These are phyloP conservation scores for Rhorus exstirpatorius DNA, from an alignment of 2,888 invertebrate species.

Conservation along the genomic window DNA sequence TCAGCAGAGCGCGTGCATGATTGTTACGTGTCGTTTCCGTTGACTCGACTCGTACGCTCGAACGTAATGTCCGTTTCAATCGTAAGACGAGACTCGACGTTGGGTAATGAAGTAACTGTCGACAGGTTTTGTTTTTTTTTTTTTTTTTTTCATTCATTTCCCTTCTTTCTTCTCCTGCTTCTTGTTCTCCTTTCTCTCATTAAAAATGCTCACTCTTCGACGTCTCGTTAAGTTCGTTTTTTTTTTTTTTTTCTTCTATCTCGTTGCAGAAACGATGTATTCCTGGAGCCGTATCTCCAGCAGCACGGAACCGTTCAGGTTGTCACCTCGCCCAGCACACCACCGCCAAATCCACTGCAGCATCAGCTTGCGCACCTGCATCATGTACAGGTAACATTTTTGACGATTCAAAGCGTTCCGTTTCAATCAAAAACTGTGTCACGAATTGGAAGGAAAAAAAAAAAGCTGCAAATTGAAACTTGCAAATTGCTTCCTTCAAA, in stretches of 20 bases:
- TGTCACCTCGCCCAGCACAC: constrained; percentile 84
- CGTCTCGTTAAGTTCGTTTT: neutral
- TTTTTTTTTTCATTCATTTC: constrained; percentile 3
- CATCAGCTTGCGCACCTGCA: constrained; percentile 88
- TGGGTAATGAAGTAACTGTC: constrained; percentile 49
- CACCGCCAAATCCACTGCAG: constrained; percentile 84
- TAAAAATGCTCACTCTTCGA: constrained; percentile 7
- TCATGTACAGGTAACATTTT: constrained; percentile 84
- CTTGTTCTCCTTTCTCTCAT: constrained; percentile 20
- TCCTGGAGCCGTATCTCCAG: constrained; percentile 92
- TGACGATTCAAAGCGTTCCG: no score
- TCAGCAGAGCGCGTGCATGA: neutral
- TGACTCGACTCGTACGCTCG: constrained; percentile 8
- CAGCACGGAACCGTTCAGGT: constrained; percentile 84
- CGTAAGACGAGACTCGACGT: constrained; percentile 36
- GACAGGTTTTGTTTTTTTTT: neutral
- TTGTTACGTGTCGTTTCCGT: constrained; percentile 62
- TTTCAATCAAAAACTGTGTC: neutral
- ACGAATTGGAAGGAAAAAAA: neutral
- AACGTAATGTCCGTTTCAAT: constrained; percentile 55
- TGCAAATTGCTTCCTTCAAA: no score
- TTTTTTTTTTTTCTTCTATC: constrained; percentile 73
- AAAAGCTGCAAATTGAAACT: no score
- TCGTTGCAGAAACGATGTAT: constrained; percentile 91
- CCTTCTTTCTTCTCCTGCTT: no score